Conservation (phyloP, 2,113 vertebrate genomes). For the Apodemus sylvaticus region DNA sequence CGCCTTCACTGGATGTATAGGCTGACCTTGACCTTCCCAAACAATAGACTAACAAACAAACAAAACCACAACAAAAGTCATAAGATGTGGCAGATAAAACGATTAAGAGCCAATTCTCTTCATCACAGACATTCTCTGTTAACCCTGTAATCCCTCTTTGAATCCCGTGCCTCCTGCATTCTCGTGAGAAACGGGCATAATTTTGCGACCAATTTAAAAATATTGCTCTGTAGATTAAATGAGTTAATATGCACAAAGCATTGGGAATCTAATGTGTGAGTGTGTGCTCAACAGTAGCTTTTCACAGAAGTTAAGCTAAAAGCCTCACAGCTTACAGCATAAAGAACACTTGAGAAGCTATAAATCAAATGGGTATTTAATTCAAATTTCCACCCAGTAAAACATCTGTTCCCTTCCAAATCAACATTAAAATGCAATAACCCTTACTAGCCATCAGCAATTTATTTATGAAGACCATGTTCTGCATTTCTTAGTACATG, state of each 20-base stretch:
- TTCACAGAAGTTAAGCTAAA: slow-evolving; percentile 20
- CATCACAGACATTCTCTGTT: background rate
- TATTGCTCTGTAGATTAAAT: background rate
- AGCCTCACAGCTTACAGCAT: slow-evolving; percentile 29
- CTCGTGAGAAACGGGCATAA: background rate
- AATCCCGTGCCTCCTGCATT: slow-evolving; percentile 30
- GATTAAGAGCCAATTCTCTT: background rate
- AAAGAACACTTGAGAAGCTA: slow-evolving; percentile 45
- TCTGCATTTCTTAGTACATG: slow-evolving; percentile 46
- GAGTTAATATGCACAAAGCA: slow-evolving; percentile 10
- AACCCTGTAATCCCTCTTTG: background rate
- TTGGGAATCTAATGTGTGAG: background rate
- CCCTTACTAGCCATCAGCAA: slow-evolving; percentile 53
- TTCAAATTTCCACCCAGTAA: slow-evolving; percentile 57
- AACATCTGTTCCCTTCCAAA: slow-evolving; percentile 67
- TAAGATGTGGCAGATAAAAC: no score
- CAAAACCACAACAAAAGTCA: background rate
- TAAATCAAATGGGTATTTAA: slow-evolving; percentile 64
- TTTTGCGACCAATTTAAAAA: slow-evolving; percentile 17
- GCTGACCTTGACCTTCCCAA: background rate
- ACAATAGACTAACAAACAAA: background rate
- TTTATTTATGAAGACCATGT: slow-evolving; percentile 63
- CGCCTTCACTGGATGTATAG: background rate
- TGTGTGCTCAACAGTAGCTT: background rate
- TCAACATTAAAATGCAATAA: slow-evolving; percentile 65